A percentile compares a stretch with the other conserved stretches of the same genome.
Evolutionary conservation across 2,797 vertebrate genomes (phyloP).

Genomic region (Tenualosa thibaudeaui): DNA sequence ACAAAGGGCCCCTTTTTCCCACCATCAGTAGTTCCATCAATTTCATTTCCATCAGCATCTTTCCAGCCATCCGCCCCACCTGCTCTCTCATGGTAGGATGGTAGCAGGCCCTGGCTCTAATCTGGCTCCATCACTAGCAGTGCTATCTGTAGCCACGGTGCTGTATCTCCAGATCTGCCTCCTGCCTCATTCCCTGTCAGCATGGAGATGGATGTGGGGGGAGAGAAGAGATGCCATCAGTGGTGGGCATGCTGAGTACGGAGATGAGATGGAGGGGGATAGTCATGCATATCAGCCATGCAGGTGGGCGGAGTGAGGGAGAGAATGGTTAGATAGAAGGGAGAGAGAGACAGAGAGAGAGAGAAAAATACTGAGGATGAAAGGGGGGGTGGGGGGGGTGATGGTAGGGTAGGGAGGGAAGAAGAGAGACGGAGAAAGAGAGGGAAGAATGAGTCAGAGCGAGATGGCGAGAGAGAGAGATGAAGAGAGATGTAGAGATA

Average conservation of each 20-base stretch:
- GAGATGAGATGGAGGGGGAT: neutral
- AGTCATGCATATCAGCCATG: slow-evolving; percentile 13
- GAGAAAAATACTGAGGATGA: too few species aligned
- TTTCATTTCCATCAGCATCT: neutral
- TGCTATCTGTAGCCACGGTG: neutral
- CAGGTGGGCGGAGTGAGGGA: neutral
- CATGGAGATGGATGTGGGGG: too few species aligned
- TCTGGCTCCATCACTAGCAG: neutral
- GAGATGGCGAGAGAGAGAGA: neutral
- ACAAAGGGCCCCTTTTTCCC: too few species aligned
- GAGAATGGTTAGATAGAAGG: too few species aligned
- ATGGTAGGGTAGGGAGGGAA: too few species aligned
- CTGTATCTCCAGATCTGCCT: neutral
- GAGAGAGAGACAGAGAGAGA: too few species aligned
- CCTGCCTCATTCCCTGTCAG: neutral
- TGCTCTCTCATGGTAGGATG: neutral
- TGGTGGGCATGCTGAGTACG: neutral
- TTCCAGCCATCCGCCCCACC: neutral
- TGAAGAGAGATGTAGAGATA: slow-evolving; percentile 27
- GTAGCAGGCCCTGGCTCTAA: neutral
- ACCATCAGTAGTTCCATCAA: too few species aligned
- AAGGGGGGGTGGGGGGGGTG: too few species aligned
- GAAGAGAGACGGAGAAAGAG: neutral
- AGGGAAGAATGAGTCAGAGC: too few species aligned
- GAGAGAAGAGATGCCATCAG: neutral